Base-by-base conservation (phyloP, 2,797 vertebrate genomes). In the Botia almorhae region DNA sequence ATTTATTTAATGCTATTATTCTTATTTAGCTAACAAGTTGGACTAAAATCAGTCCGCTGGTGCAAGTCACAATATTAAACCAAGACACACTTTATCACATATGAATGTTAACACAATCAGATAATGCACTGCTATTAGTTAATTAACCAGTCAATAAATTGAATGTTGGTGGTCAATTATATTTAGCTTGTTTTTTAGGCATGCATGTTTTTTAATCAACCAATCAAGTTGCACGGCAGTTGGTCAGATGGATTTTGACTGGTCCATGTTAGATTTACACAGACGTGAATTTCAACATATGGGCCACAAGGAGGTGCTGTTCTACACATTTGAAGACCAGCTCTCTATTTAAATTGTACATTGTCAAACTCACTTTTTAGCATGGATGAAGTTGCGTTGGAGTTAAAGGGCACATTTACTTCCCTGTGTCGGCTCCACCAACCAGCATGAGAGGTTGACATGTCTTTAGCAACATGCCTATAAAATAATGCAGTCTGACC, bases 361-460 rank as follows among this genome's bases (percentile, higher is more conserved):
- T 11, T 3, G 14, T 48, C 21, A 1, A 70, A 85, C 92, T 94
- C 88, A 96, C 94, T 90, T 85, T 95, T 95, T 74, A 97, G 88
- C 50, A 87, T 86, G 14, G 93, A 89, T 11, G 95, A 94, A 0
- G 93, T 93, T 0, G 90, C 93, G 63, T 93, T 95, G 87, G 93
- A 95, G 91, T 93, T 95, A 85, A 96, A 92, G 80, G 94, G 92
- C 73, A 96, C 88, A 51, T 82, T 94, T 84, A 92, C 92, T 96
- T 96, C 65, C 94, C 95, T 84, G 94, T 93, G 88, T 94, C 91
- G 0, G 93, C 88, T 26, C 90, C 94, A 85, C 95, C 95, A 65
- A 94, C 92, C 55, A 96, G 90, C 93, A 96, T 94, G 63, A 96
- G 71, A 1, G 91, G 92, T 78, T 95, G 95, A 84, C 91, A 90